Conservation (phyloP, 2,797 vertebrate species). For the Mastacembelus armatus region DNA sequence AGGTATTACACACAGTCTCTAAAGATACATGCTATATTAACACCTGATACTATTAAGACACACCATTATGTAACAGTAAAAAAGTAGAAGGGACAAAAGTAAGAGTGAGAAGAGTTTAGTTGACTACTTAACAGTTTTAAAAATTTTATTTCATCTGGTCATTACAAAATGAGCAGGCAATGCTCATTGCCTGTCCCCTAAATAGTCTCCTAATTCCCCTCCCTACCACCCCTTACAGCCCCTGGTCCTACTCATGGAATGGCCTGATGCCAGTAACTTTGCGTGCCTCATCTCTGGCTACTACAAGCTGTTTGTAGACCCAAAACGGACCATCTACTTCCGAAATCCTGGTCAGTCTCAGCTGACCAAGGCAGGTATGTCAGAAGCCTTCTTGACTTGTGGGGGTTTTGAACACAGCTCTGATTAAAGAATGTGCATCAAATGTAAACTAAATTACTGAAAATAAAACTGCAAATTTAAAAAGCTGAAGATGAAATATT, state of each 20-base stretch:
- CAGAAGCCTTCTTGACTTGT: constrained; percentile 59
- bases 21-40: neutral
- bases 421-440: neutral
- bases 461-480: constrained; percentile 20
- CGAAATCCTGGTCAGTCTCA: constrained; percentile 91
- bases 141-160: constrained; percentile 21
- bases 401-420: constrained; percentile 9
- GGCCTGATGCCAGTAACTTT: constrained; percentile 98
- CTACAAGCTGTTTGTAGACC: constrained; percentile 97
- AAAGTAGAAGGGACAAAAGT: too few species aligned
- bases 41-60: neutral
- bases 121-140: neutral
- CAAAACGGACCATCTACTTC: constrained; percentile 94
- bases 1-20: constrained; percentile 82
- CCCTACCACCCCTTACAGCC: constrained; percentile 83
- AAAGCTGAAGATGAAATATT: constrained; percentile 10
- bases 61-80: neutral
- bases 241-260: constrained; percentile 97
- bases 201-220: constrained; percentile 69
- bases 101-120: neutral
- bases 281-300: constrained; percentile 97
- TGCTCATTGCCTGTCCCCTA: constrained; percentile 68
- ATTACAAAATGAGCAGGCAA: constrained; percentile 58
- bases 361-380: constrained; percentile 98
- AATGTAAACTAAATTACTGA: neutral